Base-by-base conservation (phyloP, 2,113 vertebrate genomes). In the Sigmodon hispidus region DNA sequence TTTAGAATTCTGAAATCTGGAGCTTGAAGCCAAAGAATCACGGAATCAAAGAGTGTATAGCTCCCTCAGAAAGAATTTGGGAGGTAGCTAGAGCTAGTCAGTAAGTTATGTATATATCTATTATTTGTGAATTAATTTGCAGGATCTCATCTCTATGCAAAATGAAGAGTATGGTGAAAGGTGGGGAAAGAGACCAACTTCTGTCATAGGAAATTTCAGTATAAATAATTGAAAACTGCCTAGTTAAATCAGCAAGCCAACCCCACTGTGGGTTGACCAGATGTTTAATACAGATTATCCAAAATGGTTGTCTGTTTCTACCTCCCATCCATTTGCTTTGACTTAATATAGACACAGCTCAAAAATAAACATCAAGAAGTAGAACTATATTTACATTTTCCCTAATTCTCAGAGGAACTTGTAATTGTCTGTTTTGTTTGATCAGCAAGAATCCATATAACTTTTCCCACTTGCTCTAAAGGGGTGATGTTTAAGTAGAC, bases 381-480 rank as follows among this genome's bases (percentile, higher is more conserved):
- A 88, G 61, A 93, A 29, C 24, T 89, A 48, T n/a, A 89, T 77
- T 93, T 45, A 73, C 17, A 92, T 92, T 91, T 77, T 65, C 83
- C 26, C 34, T 91, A 93, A 96, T 96, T 95, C 57, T 85, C 83
- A 93, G 65, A 93, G 94, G 94, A 95, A 76, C 61, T 75, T 63
- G 89, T 91, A 93, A 96, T 94, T 69, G 75, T 69, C 61, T 90
- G 96, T 96, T 97, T 67, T 50, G 67, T 95, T 97, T 97, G 94
- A 97, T 97, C 96, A 96, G 93, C 88, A 93, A 95, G 93, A 97
- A 92, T 94, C 57, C 90, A 96, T 52, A 76, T 94, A 77, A 88
- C 73, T 92, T 96, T 83, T 91, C 94, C 89, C 94, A 81, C 94
- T 97, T 96, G 92, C 85, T 90, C 55, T 84, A 93, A 79, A 94